phyloP scores from a whole-genome alignment of 2,113 vertebrate genomes.

The Corythornis vintsioides region DNA sequence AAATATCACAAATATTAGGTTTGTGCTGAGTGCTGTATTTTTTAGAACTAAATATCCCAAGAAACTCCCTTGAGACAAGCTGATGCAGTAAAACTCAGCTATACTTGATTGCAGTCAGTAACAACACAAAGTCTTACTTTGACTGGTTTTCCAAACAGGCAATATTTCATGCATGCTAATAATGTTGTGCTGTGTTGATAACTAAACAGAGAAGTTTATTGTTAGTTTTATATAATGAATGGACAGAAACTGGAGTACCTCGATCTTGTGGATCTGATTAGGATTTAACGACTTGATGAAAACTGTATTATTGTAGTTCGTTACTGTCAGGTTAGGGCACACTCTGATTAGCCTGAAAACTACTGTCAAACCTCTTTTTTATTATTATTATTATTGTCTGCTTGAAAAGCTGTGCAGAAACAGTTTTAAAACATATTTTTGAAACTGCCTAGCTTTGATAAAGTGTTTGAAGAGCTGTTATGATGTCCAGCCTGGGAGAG shows the following conservation, averaged over 20 bases:
- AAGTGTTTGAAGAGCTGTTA: background rate
- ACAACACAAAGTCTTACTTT: slow-evolving; percentile 35
- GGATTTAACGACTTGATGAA: background rate
- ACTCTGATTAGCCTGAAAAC: background rate
- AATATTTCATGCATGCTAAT: background rate
- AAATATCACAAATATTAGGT: background rate
- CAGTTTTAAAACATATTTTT: background rate
- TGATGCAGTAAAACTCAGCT: slow-evolving; percentile 21
- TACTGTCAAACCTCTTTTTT: background rate
- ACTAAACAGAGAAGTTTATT: background rate
- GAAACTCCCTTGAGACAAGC: background rate
- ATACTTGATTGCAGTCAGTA: background rate
- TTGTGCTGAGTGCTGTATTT: background rate
- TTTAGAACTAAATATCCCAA: background rate
- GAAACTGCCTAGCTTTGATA: background rate
- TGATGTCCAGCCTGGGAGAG: background rate
- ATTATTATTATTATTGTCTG: background rate
- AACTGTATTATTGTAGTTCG: background rate
- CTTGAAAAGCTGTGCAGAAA: background rate
- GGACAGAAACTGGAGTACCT: background rate
- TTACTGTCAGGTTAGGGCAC: background rate
- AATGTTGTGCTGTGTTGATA: background rate
- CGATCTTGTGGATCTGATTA: background rate
- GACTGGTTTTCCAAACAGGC: background rate
- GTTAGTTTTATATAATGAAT: background rate